Evolutionary conservation across 2,888 invertebrate species (phyloP), one percentile per base, ranked within the genome.

Genomic region (Lottia gigantea): DNA sequence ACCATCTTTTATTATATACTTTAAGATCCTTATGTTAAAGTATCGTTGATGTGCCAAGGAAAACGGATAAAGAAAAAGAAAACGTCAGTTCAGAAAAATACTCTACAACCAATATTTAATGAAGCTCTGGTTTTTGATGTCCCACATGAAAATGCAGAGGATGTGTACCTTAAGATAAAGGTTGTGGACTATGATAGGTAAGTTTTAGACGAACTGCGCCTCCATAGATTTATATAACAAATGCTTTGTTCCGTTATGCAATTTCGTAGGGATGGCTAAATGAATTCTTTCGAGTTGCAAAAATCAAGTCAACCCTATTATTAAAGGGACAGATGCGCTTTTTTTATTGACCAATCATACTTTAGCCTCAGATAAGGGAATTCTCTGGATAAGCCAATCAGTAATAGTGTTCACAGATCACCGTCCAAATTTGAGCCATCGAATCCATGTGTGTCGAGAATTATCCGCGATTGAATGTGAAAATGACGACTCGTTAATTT

Each of bases 101-200:
- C 95, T 0, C 90, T 96, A 0, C 93, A 92, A 86, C 96, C 97
- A 0, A 93, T 96, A 0, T 97, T 95, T 90, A 97, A 97, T 86
- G 97, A 97, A 87, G 95, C 96, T 0, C 90, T 97, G 76, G 95
- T 96, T 14, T 97, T 97, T 87, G 97, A 97, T 85, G 93, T 97
- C 16, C 94, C 95, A 0, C 91, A 93, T 12, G 93, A 93, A 71
- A 95, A 94, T 84, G 84, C 87, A 11, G 93, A 94, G 83, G 95
- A 95, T 79, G 93, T 95, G 76, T 93, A 93, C 76, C 90, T 95
- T 62, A 91, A 95, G 65, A 91, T 95, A 76, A 95, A 95, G 91
- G 94, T 95, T 74, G 94, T 95, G 83, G 95, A 95, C 89, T 95
- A 95, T 87, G 95, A 95, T 90, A 93, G 94, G 95, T 95, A 82